A percentile compares a stretch with the other conserved stretches of the same genome.
These are phyloP conservation scores for Varroa destructor DNA, from an alignment of 1,140 invertebrate species.

Conservation along the genomic window DNA sequence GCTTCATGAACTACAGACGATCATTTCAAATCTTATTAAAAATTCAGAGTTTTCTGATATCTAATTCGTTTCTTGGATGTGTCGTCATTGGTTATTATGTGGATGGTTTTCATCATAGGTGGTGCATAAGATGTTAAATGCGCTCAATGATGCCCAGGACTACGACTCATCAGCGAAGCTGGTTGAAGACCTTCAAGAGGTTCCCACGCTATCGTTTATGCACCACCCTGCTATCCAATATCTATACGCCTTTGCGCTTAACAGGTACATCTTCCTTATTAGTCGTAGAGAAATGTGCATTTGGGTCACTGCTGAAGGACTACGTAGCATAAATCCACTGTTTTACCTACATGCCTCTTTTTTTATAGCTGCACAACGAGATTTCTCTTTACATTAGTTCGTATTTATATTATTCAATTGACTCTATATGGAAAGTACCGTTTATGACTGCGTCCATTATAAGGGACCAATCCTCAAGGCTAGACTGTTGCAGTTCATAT, in stretches of 20 bases:
- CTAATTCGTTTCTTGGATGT: too few species aligned
- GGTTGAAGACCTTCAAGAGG: slow-evolving; percentile 82
- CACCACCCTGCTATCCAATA: slow-evolving; percentile 78
- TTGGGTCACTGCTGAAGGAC: background rate
- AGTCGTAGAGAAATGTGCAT: background rate
- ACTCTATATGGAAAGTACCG: too few species aligned
- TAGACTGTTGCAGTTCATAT: too few species aligned
- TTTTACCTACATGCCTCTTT: background rate
- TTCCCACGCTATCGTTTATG: slow-evolving; percentile 77
- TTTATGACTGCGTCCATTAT: too few species aligned
- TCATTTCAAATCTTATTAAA: too few species aligned
- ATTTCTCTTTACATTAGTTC: too few species aligned
- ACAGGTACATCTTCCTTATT: slow-evolving; percentile 56
- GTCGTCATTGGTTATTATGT: too few species aligned
- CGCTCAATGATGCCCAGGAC: slow-evolving; percentile 48
- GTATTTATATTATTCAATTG: too few species aligned
- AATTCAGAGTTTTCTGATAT: too few species aligned
- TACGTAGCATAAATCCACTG: slow-evolving; percentile 8
- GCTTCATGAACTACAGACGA: too few species aligned
- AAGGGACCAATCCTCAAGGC: too few species aligned
- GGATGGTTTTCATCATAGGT: slow-evolving; percentile 47
- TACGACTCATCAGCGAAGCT: slow-evolving; percentile 96
- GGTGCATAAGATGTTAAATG: slow-evolving; percentile 30
- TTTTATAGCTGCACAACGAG: too few species aligned
- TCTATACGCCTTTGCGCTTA: slow-evolving; percentile 91